phyloP scores from a whole-genome alignment of 1,140 invertebrate genomes.

The Pollicipes pollicipes region DNA sequence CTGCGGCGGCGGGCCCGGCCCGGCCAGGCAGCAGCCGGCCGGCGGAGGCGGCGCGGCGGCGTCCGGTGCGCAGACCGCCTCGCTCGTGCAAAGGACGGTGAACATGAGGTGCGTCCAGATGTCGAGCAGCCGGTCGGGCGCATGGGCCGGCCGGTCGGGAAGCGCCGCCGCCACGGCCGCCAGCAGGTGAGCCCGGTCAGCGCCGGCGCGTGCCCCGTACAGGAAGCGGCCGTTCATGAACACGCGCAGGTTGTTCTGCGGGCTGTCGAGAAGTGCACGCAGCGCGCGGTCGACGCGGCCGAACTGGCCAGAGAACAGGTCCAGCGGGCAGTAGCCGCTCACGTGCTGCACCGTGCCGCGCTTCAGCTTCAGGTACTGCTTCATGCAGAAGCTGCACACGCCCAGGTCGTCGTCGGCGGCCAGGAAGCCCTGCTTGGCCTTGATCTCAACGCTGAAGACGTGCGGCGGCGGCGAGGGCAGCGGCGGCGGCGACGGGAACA shows the following conservation, averaged over 20 bases:
- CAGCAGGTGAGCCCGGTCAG: neutral
- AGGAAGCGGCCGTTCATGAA: constrained; percentile 16
- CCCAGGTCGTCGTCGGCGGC: neutral
- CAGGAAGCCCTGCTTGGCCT: constrained; percentile 21
- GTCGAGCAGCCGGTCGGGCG: neutral
- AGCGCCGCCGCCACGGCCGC: neutral
- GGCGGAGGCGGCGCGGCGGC: too few relatives aligned
- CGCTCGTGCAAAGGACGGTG: constrained; percentile 1
- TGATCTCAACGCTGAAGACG: constrained; percentile 15
- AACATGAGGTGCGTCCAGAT: neutral
- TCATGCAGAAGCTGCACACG: constrained; percentile 17
- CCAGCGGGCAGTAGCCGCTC: constrained; percentile 21
- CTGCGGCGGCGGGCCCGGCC: too few relatives aligned
- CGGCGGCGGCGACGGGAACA: neutral
- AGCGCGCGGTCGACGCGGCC: constrained; percentile 16
- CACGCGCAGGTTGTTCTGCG: constrained; percentile 21
- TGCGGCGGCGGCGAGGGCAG: neutral
- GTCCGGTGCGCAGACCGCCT: neutral
- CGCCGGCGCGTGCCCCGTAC: constrained; percentile 14
- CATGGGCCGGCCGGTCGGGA: neutral
- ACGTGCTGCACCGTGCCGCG: constrained; percentile 13
- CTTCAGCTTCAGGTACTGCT: constrained; percentile 18
- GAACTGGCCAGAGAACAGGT: constrained; percentile 20
- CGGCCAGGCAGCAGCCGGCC: neutral
- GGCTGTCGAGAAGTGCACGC: constrained; percentile 14